Base-by-base conservation (phyloP, 2,888 invertebrate genomes). In the Noctua janthina region DNA sequence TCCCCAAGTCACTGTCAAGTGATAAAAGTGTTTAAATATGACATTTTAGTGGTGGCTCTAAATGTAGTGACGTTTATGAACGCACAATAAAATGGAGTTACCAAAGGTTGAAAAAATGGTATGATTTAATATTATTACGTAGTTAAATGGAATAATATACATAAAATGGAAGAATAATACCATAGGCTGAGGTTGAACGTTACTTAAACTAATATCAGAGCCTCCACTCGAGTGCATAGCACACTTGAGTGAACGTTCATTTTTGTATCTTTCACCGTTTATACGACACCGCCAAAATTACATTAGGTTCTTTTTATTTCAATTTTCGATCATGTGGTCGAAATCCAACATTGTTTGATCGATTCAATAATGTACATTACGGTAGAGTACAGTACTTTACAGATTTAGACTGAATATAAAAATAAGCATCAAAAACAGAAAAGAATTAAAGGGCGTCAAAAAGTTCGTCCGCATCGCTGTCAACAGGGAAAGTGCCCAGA, bases 1-100 rank as follows among this genome's bases (percentile, higher is more conserved):
- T 78, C 80, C 85, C 84, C 0, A 8, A 39, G 73, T 49, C 72
- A 43, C 75, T n/a, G 68, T 84, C 59, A 74, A n/a, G 77, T 76
- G 75, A 62, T 87, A 75, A 84, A 73, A 86, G 75, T 70, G 69
- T 78, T 85, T 75, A 86, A 76, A 62, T 78, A 75, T 56, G 23
- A 59, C 17, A 39, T 74, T 83, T 86, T 71, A 68, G 74, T 68
- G 49, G 15, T 23, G 29, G 6, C 0, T 23, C 5, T 74, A 54
- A 59, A 74, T 49, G 20, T 35, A 35, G 54, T 68, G 29, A 29
- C 39, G 29, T 56, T 74, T 74, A 29, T 11, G 71, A 20, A 51
- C 10, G 20, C 29, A 15, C 20, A 10, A 20, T 43, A 29, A 39
- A 72, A 68, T 35, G 4, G 15, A 35, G 2, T 59, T 20, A 15